These are phyloP conservation scores for Sthenelais limicola DNA, from an alignment of 2,888 invertebrate genomes.

Conservation along the genomic window DNA sequence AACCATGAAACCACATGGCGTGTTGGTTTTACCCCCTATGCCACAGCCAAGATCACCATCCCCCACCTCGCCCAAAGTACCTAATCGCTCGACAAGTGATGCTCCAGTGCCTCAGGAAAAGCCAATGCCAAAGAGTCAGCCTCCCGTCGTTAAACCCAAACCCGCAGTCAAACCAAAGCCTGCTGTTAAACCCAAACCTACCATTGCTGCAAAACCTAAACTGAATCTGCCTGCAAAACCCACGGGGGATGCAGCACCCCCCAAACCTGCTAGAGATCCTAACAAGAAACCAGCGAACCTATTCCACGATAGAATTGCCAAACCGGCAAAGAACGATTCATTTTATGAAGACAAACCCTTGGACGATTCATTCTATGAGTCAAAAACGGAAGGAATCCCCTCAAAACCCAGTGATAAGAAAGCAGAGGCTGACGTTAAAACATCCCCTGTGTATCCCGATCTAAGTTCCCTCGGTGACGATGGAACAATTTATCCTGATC, in stretches of 20 bases:
- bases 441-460: too few species aligned
- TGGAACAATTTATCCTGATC: too few species aligned
- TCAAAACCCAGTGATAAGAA: constrained; percentile 4
- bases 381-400: too few species aligned
- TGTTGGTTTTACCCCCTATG: not conserved
- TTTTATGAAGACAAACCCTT: constrained; percentile 14
- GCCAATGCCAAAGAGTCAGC: not conserved
- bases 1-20: not conserved
- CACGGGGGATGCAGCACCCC: too few species aligned
- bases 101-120: too few species aligned
- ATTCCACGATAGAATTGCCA: too few species aligned
- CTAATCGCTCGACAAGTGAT: too few species aligned
- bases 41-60: constrained; percentile 11
- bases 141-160: constrained; percentile 20
- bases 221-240: not conserved
- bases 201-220: constrained; percentile 3
- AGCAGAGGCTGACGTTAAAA: not conserved
- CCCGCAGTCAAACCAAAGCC: constrained; percentile 32
- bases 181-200: constrained; percentile 14
- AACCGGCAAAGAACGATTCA: constrained; percentile 12
- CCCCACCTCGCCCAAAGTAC: too few species aligned
- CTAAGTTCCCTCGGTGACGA: too few species aligned
- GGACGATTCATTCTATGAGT: constrained; percentile 24
- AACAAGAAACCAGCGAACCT: not conserved
- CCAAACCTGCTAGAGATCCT: not conserved